Percentiles rank a stretch among this genome's conserved stretches.
Conservation (phyloP, 2,113 vertebrate genomes). For the Gallinago undulata region DNA sequence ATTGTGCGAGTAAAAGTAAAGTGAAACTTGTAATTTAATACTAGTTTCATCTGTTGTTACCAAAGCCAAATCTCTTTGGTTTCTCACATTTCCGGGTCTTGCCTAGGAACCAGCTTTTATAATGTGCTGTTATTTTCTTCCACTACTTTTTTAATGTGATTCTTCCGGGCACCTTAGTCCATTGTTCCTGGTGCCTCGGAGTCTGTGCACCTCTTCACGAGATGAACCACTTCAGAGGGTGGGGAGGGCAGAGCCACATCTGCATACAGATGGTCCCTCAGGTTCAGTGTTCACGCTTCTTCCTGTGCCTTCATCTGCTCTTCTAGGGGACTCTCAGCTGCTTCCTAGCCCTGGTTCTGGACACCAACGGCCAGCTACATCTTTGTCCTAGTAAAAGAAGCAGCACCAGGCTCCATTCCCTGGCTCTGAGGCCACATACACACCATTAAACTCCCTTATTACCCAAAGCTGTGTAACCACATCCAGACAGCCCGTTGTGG, state of each 20-base stretch:
- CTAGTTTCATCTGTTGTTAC: neutral
- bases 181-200: neutral
- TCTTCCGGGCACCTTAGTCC: neutral
- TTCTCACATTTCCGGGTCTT: neutral
- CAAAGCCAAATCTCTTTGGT: neutral
- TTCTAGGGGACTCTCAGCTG: neutral
- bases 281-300: neutral
- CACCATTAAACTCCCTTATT: neutral
- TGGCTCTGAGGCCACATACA: neutral
- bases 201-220: neutral
- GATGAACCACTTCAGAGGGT: neutral
- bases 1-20: neutral
- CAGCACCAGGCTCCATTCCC: neutral
- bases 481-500: rapidly evolving
- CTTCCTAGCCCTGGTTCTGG: neutral
- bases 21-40: neutral
- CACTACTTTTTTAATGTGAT: neutral
- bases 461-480: neutral
- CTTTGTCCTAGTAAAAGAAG: neutral
- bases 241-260: neutral
- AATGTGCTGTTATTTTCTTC: neutral
- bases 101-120: neutral
- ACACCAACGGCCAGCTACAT: neutral
- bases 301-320: neutral
- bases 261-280: neutral